Conservation (phyloP, 2,888 invertebrate genomes). For the Cloeon dipterum region DNA sequence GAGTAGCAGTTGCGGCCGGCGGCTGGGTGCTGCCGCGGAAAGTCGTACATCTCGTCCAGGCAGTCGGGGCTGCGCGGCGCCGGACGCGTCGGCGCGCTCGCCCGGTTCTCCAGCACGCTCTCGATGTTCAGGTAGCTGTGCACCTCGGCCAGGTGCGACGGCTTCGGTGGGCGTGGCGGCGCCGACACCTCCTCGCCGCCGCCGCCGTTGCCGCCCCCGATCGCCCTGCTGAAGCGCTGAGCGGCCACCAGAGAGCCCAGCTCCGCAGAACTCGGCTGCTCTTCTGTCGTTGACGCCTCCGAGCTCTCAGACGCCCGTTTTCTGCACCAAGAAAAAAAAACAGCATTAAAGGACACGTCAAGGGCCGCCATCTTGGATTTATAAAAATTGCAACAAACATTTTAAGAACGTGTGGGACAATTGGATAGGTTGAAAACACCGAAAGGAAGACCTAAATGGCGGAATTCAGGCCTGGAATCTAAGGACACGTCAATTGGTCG, state of each 20-base stretch:
- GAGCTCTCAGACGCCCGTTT: slow-evolving; percentile 31
- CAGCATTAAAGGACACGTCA: no score
- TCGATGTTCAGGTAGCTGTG: slow-evolving; percentile 24
- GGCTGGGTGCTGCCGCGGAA: slow-evolving; percentile 39
- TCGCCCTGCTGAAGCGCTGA: slow-evolving; percentile 2
- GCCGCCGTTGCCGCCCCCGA: no score
- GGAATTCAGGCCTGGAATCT: no score
- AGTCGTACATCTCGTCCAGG: slow-evolving; percentile 38
- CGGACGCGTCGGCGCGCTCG: neutral
- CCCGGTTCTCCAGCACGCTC: neutral
- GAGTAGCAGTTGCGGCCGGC: slow-evolving; percentile 28
- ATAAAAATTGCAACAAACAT: no score
- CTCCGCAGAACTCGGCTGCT: no score
- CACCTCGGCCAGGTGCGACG: slow-evolving; percentile 27
- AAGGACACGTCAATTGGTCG: no score
- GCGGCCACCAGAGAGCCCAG: slow-evolving; percentile 1
- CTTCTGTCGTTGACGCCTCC: slow-evolving; percentile 8
- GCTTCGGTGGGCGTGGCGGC: slow-evolving; percentile 57
- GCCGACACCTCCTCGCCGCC: slow-evolving; percentile 14
- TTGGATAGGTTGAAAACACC: no score
- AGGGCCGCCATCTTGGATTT: no score
- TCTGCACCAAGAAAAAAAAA: no score
- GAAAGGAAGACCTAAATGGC: no score
- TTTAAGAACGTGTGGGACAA: no score
- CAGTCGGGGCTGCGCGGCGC: neutral